Conservation (phyloP, 2,113 vertebrate species). For the Riparia riparia region DNA sequence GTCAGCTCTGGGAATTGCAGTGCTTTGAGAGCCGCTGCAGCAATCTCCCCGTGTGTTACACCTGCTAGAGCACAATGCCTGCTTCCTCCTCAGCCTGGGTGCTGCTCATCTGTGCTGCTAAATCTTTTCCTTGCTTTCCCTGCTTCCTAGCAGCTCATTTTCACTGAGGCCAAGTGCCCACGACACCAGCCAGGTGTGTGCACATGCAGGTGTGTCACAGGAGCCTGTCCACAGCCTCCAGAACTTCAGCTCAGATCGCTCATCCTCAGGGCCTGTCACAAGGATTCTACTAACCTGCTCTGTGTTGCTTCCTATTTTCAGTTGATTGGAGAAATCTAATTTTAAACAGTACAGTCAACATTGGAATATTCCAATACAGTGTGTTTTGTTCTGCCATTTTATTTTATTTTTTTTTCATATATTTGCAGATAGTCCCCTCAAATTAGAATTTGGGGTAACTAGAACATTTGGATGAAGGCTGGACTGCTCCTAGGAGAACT, state of each 20-base stretch:
- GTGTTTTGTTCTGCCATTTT: neutral
- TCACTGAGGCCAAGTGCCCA: neutral
- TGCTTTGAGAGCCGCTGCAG: neutral
- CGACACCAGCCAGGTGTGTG: neutral
- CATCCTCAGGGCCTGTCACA: neutral
- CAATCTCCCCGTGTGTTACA: neutral
- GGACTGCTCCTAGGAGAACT: neutral
- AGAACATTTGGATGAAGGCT: neutral
- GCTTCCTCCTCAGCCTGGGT: neutral
- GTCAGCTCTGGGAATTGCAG: constrained; percentile 43
- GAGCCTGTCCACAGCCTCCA: neutral
- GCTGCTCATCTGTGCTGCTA: neutral
- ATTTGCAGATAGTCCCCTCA: neutral
- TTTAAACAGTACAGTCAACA: neutral
- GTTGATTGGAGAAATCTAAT: neutral
- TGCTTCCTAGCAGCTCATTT: neutral
- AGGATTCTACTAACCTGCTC: neutral
- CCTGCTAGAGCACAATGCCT: neutral
- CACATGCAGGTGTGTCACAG: neutral
- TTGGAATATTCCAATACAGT: neutral
- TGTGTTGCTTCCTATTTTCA: neutral
- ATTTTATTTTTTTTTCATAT: neutral
- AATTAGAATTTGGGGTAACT: neutral
- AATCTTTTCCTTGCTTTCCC: neutral
- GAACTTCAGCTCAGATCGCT: neutral